Base-by-base conservation (phyloP, 2,113 vertebrate species). In the Anguilla japonica region DNA sequence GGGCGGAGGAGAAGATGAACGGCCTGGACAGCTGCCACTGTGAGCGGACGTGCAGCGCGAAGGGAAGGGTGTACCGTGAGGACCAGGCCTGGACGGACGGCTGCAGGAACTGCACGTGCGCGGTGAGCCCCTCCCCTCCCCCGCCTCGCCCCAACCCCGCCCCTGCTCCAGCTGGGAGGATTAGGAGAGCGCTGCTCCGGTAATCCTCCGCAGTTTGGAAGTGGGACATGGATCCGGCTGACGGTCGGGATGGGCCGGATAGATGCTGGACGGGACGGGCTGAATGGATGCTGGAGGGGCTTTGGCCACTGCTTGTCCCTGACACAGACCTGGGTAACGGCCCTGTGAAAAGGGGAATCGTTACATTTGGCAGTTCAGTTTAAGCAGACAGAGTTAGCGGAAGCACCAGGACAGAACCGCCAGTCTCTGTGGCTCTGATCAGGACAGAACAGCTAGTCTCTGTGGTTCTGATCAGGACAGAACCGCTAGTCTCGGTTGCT, bases 41-140 rank as follows among this genome's bases (percentile, higher is more conserved):
- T 93, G 97, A 98, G 90, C 96, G 95, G 90, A 97, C 96, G 39
- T 98, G 97, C 92, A 95, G 94, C 15, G 89, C 93, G 91, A 96
- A 96, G 87, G 96, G 95, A 56, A 92, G 39, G 40, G 95, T 94
- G 86, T 98, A 97, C 93, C 94, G 97, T 87, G 97, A 97, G 79
- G 95, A 96, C 50, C 96, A 97, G 83, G 95, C 96, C 53, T 98
- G 97, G 97, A 96, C 93, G 57, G 96, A 97, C 11, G 97, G 97
- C 91, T 98, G 97, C 91, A 97, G 94, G 92, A 97, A 97, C 94
- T 98, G 97, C 94, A 96, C 96, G 41, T 98, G 97, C 95, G 92
- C 94, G 96, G 97, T 98, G 96, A 15, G 95, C 16, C 82, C 89
- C 84, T n/a, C 60, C 60, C 75, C 75, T 34, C 71, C 71, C 34